Percentiles rank a stretch among this genome's conserved stretches.
phyloP scores from a whole-genome alignment of 2,888 invertebrate genomes.

The Pachymerium ferrugineum region DNA sequence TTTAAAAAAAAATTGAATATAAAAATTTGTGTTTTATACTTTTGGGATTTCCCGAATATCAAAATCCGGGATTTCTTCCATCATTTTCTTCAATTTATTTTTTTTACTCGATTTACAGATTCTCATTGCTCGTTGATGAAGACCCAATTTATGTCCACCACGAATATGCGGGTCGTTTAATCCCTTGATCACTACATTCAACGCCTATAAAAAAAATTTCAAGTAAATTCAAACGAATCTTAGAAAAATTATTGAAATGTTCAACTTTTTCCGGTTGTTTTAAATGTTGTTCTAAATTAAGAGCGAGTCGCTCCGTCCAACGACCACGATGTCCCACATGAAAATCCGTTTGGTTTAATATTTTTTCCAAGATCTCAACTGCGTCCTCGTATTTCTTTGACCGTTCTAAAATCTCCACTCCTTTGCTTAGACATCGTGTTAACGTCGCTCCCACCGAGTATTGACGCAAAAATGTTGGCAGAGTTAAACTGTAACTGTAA shows the following conservation, averaged over 20 bases:
- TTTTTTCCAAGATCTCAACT: conserved; percentile 51
- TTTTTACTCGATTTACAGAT: conserved; percentile 43
- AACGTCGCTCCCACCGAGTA: conserved; percentile 56
- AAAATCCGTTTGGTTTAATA: conserved; percentile 54
- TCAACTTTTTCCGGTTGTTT: conserved; percentile 46
- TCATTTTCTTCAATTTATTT: conserved; percentile 40
- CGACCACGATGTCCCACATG: conserved; percentile 51
- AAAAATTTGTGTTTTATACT: conserved; percentile 39
- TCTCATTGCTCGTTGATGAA: conserved; percentile 47
- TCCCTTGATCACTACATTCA: conserved; percentile 44
- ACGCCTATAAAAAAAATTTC: conserved; percentile 42
- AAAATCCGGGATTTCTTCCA: conserved; percentile 42
- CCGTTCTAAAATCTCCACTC: conserved; percentile 51
- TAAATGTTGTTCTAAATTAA: conserved; percentile 57
- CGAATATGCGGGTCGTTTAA: conserved; percentile 46
- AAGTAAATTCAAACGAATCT: conserved; percentile 8
- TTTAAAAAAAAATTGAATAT: background rate
- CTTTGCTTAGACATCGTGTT: conserved; percentile 47
- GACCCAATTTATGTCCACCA: conserved; percentile 47
- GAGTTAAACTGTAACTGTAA: background rate
- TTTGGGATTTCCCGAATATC: conserved; percentile 43
- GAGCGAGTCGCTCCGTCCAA: conserved; percentile 58
- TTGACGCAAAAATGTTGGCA: conserved; percentile 54
- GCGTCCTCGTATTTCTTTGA: conserved; percentile 51
- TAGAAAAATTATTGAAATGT: background rate